These are phyloP conservation scores for Macquaria ambigua DNA, from an alignment of 2,113 vertebrate species.

Conservation along the genomic window DNA sequence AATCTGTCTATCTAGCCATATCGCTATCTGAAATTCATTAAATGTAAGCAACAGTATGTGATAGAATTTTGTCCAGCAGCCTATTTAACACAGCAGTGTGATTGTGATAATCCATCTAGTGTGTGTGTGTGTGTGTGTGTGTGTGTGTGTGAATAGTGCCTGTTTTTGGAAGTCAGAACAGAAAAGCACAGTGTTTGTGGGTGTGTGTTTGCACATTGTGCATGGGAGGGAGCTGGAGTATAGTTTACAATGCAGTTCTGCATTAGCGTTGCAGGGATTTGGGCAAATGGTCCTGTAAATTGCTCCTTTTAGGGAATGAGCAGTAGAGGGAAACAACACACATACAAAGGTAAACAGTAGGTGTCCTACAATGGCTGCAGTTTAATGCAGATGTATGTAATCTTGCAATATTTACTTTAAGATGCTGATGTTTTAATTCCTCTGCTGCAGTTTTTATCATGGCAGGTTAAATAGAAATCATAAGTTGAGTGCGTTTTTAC, in stretches of 20 bases:
- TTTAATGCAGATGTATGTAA: conserved; percentile 19
- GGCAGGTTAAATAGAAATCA: conserved; percentile 1
- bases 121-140: neutral
- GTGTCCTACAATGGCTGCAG: neutral
- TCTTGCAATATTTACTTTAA: conserved; percentile 25
- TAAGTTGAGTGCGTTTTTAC: neutral
- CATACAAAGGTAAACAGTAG: conserved; percentile 23
- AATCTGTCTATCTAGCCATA: neutral
- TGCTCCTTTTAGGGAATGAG: conserved; percentile 43
- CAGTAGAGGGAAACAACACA: conserved; percentile 21
- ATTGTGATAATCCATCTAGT: conserved; percentile 10
- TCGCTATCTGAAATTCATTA: neutral
- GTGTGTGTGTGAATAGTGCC: neutral
- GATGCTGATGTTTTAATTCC: conserved; percentile 14
- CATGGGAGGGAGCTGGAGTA: neutral
- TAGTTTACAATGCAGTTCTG: conserved; percentile 12
- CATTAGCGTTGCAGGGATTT: conserved; percentile 42
- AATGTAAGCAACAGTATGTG: conserved; percentile 25
- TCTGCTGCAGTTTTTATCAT: conserved; percentile 10
- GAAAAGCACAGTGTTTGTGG: neutral
- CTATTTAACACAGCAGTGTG: conserved; percentile 12
- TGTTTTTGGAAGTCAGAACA: conserved; percentile 28
- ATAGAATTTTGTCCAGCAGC: conserved; percentile 4
- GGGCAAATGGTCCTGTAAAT: conserved; percentile 23
- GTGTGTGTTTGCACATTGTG: conserved; percentile 14